Percentiles rank a stretch among this genome's conserved stretches.
Evolutionary conservation across 2,797 vertebrate genomes (phyloP).

Genomic region (Cuniculus paca): DNA sequence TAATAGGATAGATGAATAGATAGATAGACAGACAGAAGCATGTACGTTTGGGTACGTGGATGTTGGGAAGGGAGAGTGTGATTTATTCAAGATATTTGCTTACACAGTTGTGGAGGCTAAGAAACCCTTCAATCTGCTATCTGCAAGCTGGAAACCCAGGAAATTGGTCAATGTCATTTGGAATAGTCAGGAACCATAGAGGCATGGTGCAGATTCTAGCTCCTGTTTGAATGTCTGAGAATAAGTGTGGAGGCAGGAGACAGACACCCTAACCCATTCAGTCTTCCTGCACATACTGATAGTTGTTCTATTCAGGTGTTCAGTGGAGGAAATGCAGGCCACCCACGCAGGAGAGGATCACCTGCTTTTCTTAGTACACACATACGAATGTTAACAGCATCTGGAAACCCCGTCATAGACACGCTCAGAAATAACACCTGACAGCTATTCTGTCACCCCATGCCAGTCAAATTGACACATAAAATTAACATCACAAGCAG

Average conservation of each 20-base stretch:
- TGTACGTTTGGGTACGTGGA: too few relatives aligned
- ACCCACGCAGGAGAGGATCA: background rate
- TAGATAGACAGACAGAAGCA: background rate
- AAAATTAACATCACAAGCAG: background rate
- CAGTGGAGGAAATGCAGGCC: too few relatives aligned
- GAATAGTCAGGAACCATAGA: background rate
- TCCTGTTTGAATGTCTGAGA: background rate
- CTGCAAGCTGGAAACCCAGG: background rate
- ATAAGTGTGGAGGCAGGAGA: background rate
- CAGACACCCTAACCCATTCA: background rate
- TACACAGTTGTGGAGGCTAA: background rate
- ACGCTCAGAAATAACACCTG: background rate
- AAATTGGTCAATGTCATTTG: background rate
- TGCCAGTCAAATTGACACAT: background rate
- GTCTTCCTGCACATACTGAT: background rate
- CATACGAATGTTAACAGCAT: background rate
- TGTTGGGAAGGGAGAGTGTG: background rate
- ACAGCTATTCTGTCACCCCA: background rate
- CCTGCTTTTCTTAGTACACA: background rate
- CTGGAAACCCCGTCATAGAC: background rate
- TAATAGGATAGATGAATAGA: background rate
- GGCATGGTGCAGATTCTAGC: background rate
- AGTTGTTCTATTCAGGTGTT: background rate
- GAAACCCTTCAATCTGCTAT: background rate
- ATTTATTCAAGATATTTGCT: background rate